Percentiles rank a stretch among this genome's conserved stretches.
phyloP scores from a whole-genome alignment of 1,140 invertebrate genomes.

The Thaumetopoea pityocampa region DNA sequence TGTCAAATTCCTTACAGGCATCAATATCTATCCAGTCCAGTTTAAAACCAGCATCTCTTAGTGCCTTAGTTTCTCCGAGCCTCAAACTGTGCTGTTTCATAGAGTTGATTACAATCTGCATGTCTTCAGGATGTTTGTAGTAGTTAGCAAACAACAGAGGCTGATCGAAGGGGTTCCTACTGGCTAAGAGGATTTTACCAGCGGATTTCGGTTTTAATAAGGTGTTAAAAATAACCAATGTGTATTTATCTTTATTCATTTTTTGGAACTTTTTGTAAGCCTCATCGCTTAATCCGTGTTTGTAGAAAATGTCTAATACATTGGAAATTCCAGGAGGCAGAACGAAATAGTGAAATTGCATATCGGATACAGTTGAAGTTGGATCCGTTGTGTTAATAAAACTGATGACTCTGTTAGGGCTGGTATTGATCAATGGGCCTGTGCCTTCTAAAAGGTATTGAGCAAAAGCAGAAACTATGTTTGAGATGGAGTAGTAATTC shows the following conservation, averaged over 20 bases:
- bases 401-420: slow-evolving; percentile 31
- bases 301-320: slow-evolving; percentile 32
- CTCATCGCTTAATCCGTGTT: slow-evolving; percentile 32
- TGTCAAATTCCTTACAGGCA: slow-evolving; percentile 51
- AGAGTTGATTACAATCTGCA: slow-evolving; percentile 75
- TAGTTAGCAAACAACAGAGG: slow-evolving; percentile 83
- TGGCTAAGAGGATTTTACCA: slow-evolving; percentile 77
- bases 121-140: slow-evolving; percentile 76
- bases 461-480: slow-evolving; percentile 20
- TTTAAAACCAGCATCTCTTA: slow-evolving; percentile 54
- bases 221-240: slow-evolving; percentile 58
- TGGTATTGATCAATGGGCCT: slow-evolving; percentile 31
- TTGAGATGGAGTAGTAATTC: slow-evolving; percentile 19
- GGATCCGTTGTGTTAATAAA: slow-evolving; percentile 44
- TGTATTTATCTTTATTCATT: slow-evolving; percentile 51
- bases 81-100: slow-evolving; percentile 69
- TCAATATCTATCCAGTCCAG: slow-evolving; percentile 57
- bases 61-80: slow-evolving; percentile 68
- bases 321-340: slow-evolving; percentile 29
- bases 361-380: slow-evolving; percentile 32
- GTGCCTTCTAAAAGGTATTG: slow-evolving; percentile 31
- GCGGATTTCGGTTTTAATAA: slow-evolving; percentile 78
- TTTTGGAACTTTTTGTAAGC: slow-evolving; percentile 27
- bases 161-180: slow-evolving; percentile 76
- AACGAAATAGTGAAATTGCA: slow-evolving; percentile 44